Percentiles rank a stretch among this genome's conserved stretches.
Evolutionary conservation across 2,113 vertebrate genomes (phyloP).

Genomic region (Dipodomys ordii): DNA sequence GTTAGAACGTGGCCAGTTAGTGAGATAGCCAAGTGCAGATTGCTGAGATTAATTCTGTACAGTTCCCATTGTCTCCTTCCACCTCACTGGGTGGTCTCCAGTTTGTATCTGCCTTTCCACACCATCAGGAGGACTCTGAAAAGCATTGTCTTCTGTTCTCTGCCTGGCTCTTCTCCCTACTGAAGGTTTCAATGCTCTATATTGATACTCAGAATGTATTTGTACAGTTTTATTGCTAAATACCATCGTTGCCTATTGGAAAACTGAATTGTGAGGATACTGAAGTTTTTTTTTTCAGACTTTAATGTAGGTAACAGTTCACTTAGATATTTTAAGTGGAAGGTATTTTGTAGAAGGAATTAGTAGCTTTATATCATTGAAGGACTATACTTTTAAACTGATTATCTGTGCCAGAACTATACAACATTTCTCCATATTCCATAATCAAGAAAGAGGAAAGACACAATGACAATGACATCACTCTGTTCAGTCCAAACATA

Average conservation of each 20-base stretch:
- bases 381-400: not conserved
- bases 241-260: not conserved
- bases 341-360: not conserved
- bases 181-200: not conserved
- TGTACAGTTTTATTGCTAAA: not conserved
- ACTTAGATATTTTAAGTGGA: not conserved
- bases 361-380: not conserved
- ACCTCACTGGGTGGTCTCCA: rapidly evolving
- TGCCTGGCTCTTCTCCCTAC: not conserved
- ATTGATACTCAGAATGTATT: not conserved
- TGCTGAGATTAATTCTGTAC: not conserved
- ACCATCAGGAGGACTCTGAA: not conserved
- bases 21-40: not conserved
- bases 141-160: not conserved
- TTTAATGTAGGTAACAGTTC: not conserved
- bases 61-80: not conserved
- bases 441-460: not conserved
- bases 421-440: not conserved
- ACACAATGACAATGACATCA: not conserved
- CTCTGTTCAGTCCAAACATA: not conserved
- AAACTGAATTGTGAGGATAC: not conserved
- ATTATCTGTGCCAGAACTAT: not conserved
- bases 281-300: not conserved
- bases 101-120: not conserved
- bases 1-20: not conserved